These are phyloP conservation scores for Kryphioiulus occultus DNA, from an alignment of 2,888 invertebrate genomes.

Conservation along the genomic window DNA sequence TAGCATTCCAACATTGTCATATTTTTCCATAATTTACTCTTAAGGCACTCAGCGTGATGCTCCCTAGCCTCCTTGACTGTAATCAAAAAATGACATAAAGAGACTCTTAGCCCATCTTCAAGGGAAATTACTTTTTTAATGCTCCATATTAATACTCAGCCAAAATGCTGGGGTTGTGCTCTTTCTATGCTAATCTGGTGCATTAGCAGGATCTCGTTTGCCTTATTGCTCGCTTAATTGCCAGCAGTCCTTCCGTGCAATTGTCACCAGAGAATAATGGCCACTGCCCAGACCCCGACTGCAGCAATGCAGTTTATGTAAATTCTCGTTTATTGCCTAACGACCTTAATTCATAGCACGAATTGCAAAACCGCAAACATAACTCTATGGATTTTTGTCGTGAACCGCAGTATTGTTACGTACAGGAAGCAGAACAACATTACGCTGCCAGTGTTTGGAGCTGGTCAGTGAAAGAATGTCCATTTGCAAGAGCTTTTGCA, in stretches of 20 bases:
- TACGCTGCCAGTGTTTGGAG: background rate
- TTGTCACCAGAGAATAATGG: conserved; percentile 5
- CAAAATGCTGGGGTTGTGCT: background rate
- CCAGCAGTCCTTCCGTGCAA: background rate
- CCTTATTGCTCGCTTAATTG: background rate
- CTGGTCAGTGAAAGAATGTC: background rate
- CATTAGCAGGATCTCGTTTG: background rate
- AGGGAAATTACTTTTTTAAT: background rate
- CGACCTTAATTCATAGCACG: background rate
- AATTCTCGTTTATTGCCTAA: background rate
- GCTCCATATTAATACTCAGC: background rate
- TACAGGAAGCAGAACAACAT: background rate
- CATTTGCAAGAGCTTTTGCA: background rate
- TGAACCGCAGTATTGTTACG: background rate
- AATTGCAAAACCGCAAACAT: background rate
- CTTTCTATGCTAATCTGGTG: background rate
- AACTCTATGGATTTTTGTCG: background rate
- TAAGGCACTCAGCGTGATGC: background rate
- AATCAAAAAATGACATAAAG: background rate
- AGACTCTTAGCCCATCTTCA: background rate
- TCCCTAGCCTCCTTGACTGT: background rate
- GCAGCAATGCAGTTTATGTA: background rate
- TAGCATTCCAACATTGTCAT: background rate
- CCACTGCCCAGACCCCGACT: background rate
- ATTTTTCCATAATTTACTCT: background rate